Evolutionary conservation across 2,888 invertebrate genomes (phyloP).

Genomic region (Octodonta nipae): DNA sequence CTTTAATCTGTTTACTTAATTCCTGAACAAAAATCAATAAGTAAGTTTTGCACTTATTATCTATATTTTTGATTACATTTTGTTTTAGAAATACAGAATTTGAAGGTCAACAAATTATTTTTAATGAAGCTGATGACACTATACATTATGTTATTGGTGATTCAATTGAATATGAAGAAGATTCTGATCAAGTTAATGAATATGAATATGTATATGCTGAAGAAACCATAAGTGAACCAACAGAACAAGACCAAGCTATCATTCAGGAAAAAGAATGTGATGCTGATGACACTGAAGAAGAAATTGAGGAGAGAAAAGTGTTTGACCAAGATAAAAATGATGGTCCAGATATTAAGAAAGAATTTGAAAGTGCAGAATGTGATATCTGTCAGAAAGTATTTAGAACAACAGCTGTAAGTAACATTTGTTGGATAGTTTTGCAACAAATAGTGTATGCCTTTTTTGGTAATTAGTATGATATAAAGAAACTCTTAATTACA

Average conservation of each 20-base stretch:
- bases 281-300: conserved; percentile 7
- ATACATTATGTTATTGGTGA: conserved; percentile 19
- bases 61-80: too few species aligned
- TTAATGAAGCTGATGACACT: conserved; percentile 13
- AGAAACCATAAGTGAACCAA: too few species aligned
- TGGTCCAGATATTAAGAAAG: conserved; percentile 5
- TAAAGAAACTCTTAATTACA: too few species aligned
- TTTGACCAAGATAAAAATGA: conserved; percentile 2
- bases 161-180: conserved; percentile 11
- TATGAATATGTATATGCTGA: not conserved
- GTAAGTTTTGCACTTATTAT: too few species aligned
- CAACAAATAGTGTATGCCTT: too few species aligned
- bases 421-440: too few species aligned
- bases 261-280: conserved; percentile 8
- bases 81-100: conserved; percentile 13
- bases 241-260: conserved; percentile 5
- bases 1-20: too few species aligned
- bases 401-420: too few species aligned
- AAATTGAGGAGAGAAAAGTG: conserved; percentile 5
- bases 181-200: not conserved
- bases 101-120: conserved; percentile 14
- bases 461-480: too few species aligned
- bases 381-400: conserved; percentile 4
- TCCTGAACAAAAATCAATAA: too few species aligned
- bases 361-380: conserved; percentile 1